Conservation (phyloP, 2,113 vertebrate species). For the Hydropotes inermis region DNA sequence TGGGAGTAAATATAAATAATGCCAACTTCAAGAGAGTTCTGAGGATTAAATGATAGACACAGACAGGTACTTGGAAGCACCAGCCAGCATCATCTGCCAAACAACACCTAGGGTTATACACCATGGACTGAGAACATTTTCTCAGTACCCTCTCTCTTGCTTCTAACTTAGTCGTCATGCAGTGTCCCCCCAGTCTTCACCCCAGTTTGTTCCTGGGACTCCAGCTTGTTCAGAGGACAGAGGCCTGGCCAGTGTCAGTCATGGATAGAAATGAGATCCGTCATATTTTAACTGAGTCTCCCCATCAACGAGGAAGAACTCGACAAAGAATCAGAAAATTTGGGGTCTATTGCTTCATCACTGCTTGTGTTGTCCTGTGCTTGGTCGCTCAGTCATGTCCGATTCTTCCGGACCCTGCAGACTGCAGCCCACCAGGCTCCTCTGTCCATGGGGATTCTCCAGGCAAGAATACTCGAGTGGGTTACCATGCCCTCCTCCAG, state of each 20-base stretch:
- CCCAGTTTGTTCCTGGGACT: not conserved
- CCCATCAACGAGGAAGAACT: not conserved
- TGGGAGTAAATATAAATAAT: not conserved
- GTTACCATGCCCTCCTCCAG: not conserved
- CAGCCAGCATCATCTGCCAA: no score
- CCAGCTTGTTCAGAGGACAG: not conserved
- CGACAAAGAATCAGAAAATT: not conserved
- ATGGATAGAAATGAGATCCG: not conserved
- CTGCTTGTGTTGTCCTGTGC: not conserved
- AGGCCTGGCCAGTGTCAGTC: not conserved
- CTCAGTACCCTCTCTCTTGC: not conserved
- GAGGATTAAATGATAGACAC: not conserved
- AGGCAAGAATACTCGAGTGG: not conserved
- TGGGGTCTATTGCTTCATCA: not conserved
- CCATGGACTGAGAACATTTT: not conserved
- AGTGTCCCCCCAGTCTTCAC: not conserved
- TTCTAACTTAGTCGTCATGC: not conserved
- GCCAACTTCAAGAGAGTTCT: not conserved
- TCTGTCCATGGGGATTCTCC: not conserved
- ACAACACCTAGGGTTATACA: not conserved
- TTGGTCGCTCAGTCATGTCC: not conserved
- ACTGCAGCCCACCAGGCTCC: not conserved
- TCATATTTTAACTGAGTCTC: not conserved
- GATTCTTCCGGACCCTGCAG: rapidly evolving
- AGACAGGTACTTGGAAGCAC: not conserved